Percentiles rank a stretch among this genome's conserved stretches.
These are phyloP conservation scores for Drosophila pseudotakahashii DNA, from an alignment of 2,888 invertebrate genomes.

Conservation along the genomic window DNA sequence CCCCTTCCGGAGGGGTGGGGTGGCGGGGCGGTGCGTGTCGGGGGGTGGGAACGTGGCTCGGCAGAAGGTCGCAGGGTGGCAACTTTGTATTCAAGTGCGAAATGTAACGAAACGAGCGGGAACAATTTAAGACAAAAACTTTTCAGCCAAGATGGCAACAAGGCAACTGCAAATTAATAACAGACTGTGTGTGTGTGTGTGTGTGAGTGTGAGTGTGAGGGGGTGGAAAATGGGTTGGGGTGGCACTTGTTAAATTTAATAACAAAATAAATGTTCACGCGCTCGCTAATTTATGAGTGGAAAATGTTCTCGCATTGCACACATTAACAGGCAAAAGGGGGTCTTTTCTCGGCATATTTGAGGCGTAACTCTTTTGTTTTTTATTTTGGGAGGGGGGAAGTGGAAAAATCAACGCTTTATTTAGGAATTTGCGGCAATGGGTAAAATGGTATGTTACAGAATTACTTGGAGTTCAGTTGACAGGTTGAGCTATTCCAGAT, in stretches of 20 bases:
- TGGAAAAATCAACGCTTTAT: slow-evolving; percentile 25
- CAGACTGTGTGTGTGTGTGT: slow-evolving; percentile 15
- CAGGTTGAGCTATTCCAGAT: slow-evolving; percentile 9
- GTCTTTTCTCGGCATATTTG: slow-evolving; percentile 15
- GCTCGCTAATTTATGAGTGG: slow-evolving; percentile 79
- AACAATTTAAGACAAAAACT: slow-evolving; percentile 72
- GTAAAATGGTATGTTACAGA: not conserved
- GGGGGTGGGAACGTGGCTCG: slow-evolving; percentile 3
- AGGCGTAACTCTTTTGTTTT: slow-evolving; percentile 34
- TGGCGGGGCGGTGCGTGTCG: slow-evolving; percentile 9
- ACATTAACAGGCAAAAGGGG: slow-evolving; percentile 66
- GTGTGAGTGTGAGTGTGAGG: not conserved
- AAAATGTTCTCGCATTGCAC: slow-evolving; percentile 61
- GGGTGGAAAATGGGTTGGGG: slow-evolving; percentile 4
- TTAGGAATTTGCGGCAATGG: slow-evolving; percentile 8
- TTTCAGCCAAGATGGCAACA: slow-evolving; percentile 41
- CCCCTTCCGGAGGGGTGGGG: slow-evolving; percentile 36
- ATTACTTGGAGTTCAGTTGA: slow-evolving; percentile 4
- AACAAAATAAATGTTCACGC: slow-evolving; percentile 83
- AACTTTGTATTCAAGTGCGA: slow-evolving; percentile 78
- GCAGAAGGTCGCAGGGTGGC: slow-evolving; percentile 19
- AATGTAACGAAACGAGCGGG: slow-evolving; percentile 61
- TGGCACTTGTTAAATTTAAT: slow-evolving; percentile 80
- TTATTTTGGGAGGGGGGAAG: not conserved
- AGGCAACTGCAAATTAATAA: slow-evolving; percentile 68